Conservation (phyloP, 1,140 invertebrate species). For the Drosophila parabipectinata region DNA sequence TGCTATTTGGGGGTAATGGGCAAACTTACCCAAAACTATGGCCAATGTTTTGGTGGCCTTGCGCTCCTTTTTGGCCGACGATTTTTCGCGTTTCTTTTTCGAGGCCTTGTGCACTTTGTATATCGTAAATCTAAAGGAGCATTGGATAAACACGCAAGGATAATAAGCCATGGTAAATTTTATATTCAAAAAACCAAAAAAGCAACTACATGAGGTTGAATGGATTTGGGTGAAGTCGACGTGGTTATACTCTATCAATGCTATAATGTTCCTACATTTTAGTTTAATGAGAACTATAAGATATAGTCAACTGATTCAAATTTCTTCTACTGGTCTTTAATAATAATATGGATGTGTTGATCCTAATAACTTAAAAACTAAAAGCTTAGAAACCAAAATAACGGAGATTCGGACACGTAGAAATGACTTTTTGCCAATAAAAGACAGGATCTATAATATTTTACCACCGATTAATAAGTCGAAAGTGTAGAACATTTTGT, state of each 20-base stretch:
- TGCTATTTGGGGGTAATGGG: neutral
- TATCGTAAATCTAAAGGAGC: constrained; percentile 90
- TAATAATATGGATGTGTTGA: too few species aligned
- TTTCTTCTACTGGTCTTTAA: too few species aligned
- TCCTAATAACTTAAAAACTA: too few species aligned
- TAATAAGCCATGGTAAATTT: constrained; percentile 60
- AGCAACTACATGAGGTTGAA: neutral
- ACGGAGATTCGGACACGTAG: too few species aligned
- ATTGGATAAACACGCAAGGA: constrained; percentile 40
- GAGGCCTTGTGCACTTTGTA: constrained; percentile 97
- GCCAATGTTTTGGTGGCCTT: constrained; percentile 99
- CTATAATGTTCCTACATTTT: too few species aligned
- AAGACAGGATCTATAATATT: too few species aligned
- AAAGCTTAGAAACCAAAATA: too few species aligned
- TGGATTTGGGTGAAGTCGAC: constrained; percentile 1
- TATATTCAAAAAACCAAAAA: constrained; percentile 23
- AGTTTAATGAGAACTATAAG: too few species aligned
- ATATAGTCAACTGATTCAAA: too few species aligned
- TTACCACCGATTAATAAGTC: too few species aligned
- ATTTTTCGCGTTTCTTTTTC: constrained; percentile 96
- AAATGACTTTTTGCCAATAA: too few species aligned
- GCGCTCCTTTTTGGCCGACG: constrained; percentile 96
- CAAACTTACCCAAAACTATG: constrained; percentile 97
- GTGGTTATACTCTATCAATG: neutral
- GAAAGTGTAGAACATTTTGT: too few species aligned